phyloP scores from a whole-genome alignment of 1,140 invertebrate genomes.

The Muscidifurax raptorellus region DNA sequence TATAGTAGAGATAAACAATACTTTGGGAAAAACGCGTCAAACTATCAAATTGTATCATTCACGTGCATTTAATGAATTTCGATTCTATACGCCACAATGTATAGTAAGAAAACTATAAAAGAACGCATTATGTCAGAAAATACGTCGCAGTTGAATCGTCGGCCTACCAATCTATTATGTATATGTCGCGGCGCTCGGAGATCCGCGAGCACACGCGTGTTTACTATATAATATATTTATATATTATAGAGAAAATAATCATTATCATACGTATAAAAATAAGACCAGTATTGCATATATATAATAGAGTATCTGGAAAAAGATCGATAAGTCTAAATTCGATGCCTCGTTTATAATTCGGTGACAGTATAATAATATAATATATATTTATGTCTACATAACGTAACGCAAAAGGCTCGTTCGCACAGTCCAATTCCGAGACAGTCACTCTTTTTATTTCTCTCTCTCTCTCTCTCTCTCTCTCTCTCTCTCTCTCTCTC shows the following conservation, averaged over 20 bases:
- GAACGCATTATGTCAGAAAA: too few relatives aligned
- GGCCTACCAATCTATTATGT: too few relatives aligned
- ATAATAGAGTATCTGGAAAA: background rate
- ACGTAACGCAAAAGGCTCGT: background rate
- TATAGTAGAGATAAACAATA: too few relatives aligned
- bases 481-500: background rate
- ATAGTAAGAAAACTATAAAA: too few relatives aligned
- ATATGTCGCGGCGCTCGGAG: too few relatives aligned
- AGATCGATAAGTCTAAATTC: background rate
- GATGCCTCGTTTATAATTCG: background rate
- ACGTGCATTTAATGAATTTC: too few relatives aligned
- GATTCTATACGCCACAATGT: too few relatives aligned
- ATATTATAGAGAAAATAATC: background rate
- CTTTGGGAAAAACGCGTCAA: too few relatives aligned
- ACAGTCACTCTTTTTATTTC: background rate
- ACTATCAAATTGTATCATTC: too few relatives aligned
- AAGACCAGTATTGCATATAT: background rate
- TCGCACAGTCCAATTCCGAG: background rate
- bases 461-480: background rate
- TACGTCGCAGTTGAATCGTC: too few relatives aligned
- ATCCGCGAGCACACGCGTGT: too few relatives aligned
- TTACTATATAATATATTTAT: background rate
- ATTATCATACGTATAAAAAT: conserved; percentile 6
- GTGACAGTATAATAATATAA: background rate
- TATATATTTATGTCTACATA: background rate